A percentile compares a stretch with the other conserved stretches of the same genome.
These are phyloP conservation scores for Drosophila yakuba DNA, from an alignment of 1,140 invertebrate species.

Conservation along the genomic window DNA sequence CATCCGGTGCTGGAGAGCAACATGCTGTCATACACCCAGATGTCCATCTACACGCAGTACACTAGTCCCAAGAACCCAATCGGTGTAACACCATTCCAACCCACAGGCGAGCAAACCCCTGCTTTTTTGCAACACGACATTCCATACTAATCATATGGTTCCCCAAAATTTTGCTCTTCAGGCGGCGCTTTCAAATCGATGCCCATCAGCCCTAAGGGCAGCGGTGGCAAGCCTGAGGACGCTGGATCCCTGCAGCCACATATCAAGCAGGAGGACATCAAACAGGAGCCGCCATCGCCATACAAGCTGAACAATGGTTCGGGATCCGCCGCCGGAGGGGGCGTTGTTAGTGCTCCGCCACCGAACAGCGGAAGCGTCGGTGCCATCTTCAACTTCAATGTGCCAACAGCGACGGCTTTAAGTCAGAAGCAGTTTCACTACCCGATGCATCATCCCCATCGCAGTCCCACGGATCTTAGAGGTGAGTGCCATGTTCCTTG, in stretches of 20 bases:
- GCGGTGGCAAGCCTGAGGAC: conserved; percentile 37
- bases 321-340: conserved; percentile 13
- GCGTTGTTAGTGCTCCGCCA: conserved; percentile 58
- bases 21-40: conserved; percentile 84
- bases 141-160: conserved; percentile 38
- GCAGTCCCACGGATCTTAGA: conserved; percentile 76
- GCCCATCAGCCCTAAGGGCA: conserved; percentile 86
- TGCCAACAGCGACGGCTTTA: conserved; percentile 76
- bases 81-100: conserved; percentile 93
- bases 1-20: conserved; percentile 86
- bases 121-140: neutral
- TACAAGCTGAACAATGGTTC: conserved; percentile 72
- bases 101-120: conserved; percentile 86
- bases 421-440: conserved; percentile 73
- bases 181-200: conserved; percentile 94
- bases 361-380: conserved; percentile 53
- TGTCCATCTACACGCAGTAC: conserved; percentile 87
- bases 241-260: conserved; percentile 44
- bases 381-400: conserved; percentile 82
- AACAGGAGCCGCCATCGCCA: conserved; percentile 80
- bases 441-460: conserved; percentile 64
- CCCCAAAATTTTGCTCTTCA: conserved; percentile 11
- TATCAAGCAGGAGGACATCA: conserved; percentile 82
- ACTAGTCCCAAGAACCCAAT: conserved; percentile 91
- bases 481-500: conserved; percentile 31